phyloP scores from a whole-genome alignment of 2,113 vertebrate species.

The Ploceus nigricollis region DNA sequence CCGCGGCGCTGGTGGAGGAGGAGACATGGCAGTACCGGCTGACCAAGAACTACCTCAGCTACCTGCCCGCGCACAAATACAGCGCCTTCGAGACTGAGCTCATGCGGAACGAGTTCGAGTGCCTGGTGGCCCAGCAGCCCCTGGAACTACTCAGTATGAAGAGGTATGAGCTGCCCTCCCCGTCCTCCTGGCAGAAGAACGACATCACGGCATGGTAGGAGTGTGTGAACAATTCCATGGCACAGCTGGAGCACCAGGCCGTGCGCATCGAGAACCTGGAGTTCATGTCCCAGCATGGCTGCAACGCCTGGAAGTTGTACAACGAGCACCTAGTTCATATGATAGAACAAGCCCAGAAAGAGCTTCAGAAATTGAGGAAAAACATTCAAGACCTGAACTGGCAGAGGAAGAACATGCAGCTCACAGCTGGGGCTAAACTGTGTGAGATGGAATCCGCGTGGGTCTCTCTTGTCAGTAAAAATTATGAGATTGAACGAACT shows the following conservation, averaged over 20 bases:
- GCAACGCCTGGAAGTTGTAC: not conserved
- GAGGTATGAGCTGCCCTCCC: not conserved
- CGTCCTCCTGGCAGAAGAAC: accelerated
- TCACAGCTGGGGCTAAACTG: not conserved
- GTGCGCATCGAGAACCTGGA: not conserved
- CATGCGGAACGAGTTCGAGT: accelerated
- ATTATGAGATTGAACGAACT: not conserved
- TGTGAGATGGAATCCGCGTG: accelerated
- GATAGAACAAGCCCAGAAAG: not conserved
- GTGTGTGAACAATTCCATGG: not conserved
- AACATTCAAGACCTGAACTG: not conserved
- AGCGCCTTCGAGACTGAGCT: not conserved
- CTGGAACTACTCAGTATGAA: not conserved
- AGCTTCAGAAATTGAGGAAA: not conserved
- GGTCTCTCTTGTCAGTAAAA: not conserved
- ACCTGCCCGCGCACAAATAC: not conserved
- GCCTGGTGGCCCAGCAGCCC: not conserved
- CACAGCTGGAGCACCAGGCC: not conserved
- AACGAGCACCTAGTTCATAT: not conserved
- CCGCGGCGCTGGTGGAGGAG: accelerated
- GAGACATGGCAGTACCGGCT: accelerated
- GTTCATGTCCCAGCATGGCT: not conserved
- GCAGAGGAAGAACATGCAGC: not conserved
- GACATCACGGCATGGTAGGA: not conserved
- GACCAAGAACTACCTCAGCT: not conserved